Base-by-base conservation (phyloP, 2,888 invertebrate species). In the Hoplodrina blanda region DNA sequence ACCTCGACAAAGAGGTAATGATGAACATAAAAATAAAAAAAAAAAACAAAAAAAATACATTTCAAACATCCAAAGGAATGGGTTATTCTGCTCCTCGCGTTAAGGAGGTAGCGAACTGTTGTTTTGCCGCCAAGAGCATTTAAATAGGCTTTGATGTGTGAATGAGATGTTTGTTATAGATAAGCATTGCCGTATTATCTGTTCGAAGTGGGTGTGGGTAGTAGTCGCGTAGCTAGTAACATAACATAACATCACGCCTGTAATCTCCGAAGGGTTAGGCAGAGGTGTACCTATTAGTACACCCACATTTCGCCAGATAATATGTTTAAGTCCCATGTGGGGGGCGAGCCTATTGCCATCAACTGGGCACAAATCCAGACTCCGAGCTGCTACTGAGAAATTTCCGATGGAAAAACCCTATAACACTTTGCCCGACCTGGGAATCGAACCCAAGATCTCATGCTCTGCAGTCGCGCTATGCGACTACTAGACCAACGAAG, bases 121-220 rank as follows among this genome's bases (percentile, higher is more conserved):
- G 88, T 93, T 91, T 88, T 89, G 86, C 86, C 88, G 86, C 55
- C 88, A 87, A 81, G 85, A 87, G 87, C 90, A 91, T 93, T 92
- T 91, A 92, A 92, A 92, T 90, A 88, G 78, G 89, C 89, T 94
- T 94, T 94, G 94, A 94, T 92, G 91, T 93, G 85, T 87, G 82
- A 86, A 90, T 86, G 84, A 87, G 84, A 81, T 89, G 88, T 88
- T 89, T 88, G 85, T 82, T 77, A 82, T 87, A 83, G 85, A 86
- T 87, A 85, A 81, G 82, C 83, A 76, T 86, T 74, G 54, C 66
- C 81, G 76, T 85, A 81, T 82, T 77, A 69, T 20, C 25, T 69
- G 65, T 53, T 62, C 17, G 17, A 62, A 62, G 19, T 60, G 71
- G 70, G 76, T 73, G 81, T 78, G 56, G 76, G 73, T 8, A 57